phyloP scores from a whole-genome alignment of 2,797 vertebrate genomes.

The Enteromius viviparus region DNA sequence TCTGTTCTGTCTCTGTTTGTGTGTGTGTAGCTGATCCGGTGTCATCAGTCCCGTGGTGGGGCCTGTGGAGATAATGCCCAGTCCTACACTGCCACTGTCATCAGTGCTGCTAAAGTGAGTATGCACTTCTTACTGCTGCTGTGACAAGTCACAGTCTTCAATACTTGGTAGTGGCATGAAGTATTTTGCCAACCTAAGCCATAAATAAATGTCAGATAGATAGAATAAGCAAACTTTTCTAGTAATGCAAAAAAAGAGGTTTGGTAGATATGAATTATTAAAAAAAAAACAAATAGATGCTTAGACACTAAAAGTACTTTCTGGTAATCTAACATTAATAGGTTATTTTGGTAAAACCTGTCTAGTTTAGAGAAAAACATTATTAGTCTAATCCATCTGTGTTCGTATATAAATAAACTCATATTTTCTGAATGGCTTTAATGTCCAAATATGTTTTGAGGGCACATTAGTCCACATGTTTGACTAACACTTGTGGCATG shows the following conservation, averaged over 20 bases:
- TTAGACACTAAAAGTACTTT: background rate
- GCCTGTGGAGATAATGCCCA: conserved; percentile 98
- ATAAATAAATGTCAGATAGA: background rate
- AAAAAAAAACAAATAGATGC: background rate
- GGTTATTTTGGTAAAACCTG: background rate
- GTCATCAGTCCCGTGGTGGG: conserved; percentile 97
- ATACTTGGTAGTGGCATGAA: background rate
- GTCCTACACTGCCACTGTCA: conserved; percentile 98
- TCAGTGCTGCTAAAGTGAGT: conserved; percentile 99
- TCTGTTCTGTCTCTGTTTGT: conserved; percentile 49
- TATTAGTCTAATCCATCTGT: conserved; percentile 1
- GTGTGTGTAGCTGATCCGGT: conserved; percentile 88
- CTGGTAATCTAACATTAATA: background rate
- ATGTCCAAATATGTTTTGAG: background rate
- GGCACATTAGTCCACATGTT: background rate
- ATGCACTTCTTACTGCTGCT: conserved; percentile 1
- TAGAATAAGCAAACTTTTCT: background rate
- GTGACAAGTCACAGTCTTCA: background rate
- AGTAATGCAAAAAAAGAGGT: background rate
- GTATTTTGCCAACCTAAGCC: background rate
- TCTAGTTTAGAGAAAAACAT: background rate
- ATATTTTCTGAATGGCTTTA: background rate
- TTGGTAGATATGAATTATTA: background rate
- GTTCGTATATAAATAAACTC: background rate
- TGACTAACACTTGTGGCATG: background rate